phyloP scores from a whole-genome alignment of 2,797 vertebrate genomes.

The Typhlichthys subterraneus region DNA sequence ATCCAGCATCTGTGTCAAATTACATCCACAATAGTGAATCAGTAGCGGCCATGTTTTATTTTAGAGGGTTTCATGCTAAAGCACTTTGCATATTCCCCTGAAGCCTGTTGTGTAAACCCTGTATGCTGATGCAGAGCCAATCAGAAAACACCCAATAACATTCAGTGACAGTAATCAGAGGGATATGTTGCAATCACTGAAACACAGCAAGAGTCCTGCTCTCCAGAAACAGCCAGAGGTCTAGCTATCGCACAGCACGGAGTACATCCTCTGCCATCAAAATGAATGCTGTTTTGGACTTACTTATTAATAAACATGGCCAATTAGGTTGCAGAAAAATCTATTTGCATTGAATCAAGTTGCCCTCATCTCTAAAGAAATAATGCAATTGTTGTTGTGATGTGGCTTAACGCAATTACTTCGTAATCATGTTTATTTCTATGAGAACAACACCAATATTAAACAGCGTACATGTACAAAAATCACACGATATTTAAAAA shows the following conservation, averaged over 20 bases:
- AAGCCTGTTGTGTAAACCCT: conserved; percentile 67
- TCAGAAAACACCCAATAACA: conserved; percentile 74
- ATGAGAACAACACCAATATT: conserved; percentile 2
- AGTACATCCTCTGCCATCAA: conserved; percentile 61
- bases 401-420: conserved; percentile 33
- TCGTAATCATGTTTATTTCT: conserved; percentile 22
- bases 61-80: conserved; percentile 57
- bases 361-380: conserved; percentile 30
- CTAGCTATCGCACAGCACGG: conserved; percentile 63
- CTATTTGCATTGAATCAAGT: conserved; percentile 67
- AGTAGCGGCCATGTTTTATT: conserved; percentile 56
- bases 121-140: conserved; percentile 64
- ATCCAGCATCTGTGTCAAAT: conserved; percentile 74
- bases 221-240: conserved; percentile 60
- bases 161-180: conserved; percentile 76
- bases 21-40: conserved; percentile 63
- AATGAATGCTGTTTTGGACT: conserved; percentile 71
- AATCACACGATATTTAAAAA: background rate
- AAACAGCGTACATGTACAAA: background rate
- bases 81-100: conserved; percentile 74
- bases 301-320: conserved; percentile 74
- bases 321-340: conserved; percentile 66
- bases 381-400: conserved; percentile 31
- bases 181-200: conserved; percentile 80
- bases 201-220: conserved; percentile 70